A percentile compares a stretch with the other conserved stretches of the same genome.
phyloP scores from a whole-genome alignment of 2,113 vertebrate genomes.

The Apus apus region DNA sequence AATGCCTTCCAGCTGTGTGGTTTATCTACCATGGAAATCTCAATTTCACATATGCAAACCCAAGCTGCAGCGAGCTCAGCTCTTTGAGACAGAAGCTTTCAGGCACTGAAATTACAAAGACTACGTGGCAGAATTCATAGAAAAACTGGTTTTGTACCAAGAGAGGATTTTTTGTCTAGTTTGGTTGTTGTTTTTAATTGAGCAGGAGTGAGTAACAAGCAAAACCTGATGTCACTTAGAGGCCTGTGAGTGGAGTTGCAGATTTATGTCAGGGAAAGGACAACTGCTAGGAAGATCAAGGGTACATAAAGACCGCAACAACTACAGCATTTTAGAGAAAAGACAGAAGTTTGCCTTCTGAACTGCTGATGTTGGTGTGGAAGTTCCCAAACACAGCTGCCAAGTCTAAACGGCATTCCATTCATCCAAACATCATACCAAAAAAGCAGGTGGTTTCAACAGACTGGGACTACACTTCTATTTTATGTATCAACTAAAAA shows the following conservation, averaged over 20 bases:
- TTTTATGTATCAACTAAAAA: not conserved
- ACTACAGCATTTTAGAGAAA: not conserved
- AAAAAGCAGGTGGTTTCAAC: not conserved
- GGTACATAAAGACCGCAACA: not conserved
- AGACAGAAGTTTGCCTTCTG: not conserved
- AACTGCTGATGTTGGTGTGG: not conserved
- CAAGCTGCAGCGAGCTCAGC: not conserved
- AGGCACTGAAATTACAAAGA: not conserved
- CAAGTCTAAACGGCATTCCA: not conserved
- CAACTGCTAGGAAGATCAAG: not conserved
- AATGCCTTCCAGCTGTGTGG: conserved; percentile 27
- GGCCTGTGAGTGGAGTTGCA: not conserved
- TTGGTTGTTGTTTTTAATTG: not conserved
- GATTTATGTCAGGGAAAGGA: not conserved
- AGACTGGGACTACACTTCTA: not conserved
- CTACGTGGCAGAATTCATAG: not conserved
- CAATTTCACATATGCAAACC: not conserved
- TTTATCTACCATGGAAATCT: conserved; percentile 16
- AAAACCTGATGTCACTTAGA: not conserved
- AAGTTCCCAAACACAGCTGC: not conserved
- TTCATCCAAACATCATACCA: not conserved
- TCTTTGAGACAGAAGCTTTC: not conserved
- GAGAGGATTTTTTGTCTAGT: not conserved
- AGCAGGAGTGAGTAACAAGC: not conserved
- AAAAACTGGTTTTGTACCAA: not conserved